Percentiles rank a stretch among this genome's conserved stretches.
These are phyloP conservation scores for Diploptera punctata DNA, from an alignment of 2,888 invertebrate species.

Conservation along the genomic window DNA sequence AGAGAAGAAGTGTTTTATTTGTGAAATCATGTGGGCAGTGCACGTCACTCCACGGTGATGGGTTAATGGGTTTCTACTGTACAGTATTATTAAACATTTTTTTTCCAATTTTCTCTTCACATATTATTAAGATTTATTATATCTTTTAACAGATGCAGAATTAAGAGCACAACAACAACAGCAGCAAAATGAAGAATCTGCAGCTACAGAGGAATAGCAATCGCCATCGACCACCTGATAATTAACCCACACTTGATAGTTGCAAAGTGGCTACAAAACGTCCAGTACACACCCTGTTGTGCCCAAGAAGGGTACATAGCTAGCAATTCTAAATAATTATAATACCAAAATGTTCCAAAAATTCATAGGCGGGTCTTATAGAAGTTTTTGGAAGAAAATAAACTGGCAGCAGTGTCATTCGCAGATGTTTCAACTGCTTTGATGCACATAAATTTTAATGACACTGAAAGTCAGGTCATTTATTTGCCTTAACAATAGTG, in stretches of 20 bases:
- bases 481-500: slow-evolving; percentile 22
- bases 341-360: slow-evolving; percentile 13
- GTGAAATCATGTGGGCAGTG: too few species aligned
- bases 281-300: neutral
- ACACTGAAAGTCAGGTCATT: neutral
- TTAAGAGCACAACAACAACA: slow-evolving; percentile 37
- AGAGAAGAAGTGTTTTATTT: too few species aligned
- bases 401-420: slow-evolving; percentile 6
- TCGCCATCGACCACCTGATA: neutral
- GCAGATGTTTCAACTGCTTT: neutral
- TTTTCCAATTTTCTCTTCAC: too few species aligned
- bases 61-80: too few species aligned
- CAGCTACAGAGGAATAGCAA: slow-evolving; percentile 35
- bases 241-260: neutral
- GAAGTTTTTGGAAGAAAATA: slow-evolving; percentile 14
- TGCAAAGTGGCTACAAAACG: neutral
- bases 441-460: neutral
- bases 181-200: slow-evolving; percentile 28
- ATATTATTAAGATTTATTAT: too few species aligned
- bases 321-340: slow-evolving; percentile 28
- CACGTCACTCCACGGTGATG: too few species aligned
- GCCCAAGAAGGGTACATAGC: neutral
- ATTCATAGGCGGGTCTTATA: slow-evolving; percentile 32
- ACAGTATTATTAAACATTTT: too few species aligned
- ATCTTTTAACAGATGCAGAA: slow-evolving; percentile 39